Base-by-base conservation (phyloP, 2,888 invertebrate genomes). In the Strigamia crassipes region DNA sequence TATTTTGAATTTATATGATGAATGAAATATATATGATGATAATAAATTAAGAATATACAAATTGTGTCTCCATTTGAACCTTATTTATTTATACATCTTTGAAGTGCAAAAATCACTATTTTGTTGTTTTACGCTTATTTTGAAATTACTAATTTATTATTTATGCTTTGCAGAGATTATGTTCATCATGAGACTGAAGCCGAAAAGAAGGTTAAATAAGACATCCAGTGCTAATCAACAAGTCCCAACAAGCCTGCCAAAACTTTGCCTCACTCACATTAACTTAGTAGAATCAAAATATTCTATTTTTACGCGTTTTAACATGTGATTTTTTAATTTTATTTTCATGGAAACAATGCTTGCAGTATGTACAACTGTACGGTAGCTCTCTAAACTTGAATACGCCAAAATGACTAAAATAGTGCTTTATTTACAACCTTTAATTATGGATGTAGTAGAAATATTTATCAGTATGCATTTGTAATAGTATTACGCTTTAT, bases 121-220 rank as follows among this genome's bases (percentile, higher is more conserved):
- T 18, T 61, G 8, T 5, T 18, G 18, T 18, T 23, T 23, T 18
- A 23, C 3, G 0, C 6, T 18, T 18, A 61, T 38, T 38, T 38
- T 21, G 18, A 18, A 18, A 18, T 61, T 21, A 61, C 21, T 61
- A 23, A 61, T 23, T 61, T 61, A 61, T 61, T 12, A 61, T 61
- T 61, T 61, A 23, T 61, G 61, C 61, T 61, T 61, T 61, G 23
- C 61, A 61, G 61, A 61, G 61, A 61, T 61, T 61, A 61, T 23
- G 23, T 61, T 21, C 61, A 61, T 21, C 61, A 21, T 23, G 61
- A 61, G 21, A 61, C 21, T 21, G 61, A 61, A 61, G 61, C n/a
- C 12, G 61, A 61, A 15, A 61, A 61, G 61, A 61, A 61, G 21
- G 18, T 10, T 61, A 61, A 61, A 61, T 61, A 61, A 61, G 61